Conservation (phyloP, 2,113 vertebrate genomes). For the Hippocampus zosterae region DNA sequence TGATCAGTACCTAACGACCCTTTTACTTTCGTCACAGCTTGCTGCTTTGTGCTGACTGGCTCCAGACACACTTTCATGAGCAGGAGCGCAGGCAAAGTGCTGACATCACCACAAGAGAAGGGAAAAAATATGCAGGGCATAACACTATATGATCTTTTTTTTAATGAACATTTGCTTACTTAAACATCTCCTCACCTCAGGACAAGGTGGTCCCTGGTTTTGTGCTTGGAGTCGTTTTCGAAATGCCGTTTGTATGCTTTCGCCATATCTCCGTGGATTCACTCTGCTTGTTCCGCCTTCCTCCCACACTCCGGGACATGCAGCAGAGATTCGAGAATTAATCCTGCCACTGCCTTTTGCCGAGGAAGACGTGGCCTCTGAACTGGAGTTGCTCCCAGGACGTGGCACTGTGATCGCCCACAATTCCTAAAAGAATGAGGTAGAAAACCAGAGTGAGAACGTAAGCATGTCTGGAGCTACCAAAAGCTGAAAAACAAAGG, state of each 20-base stretch:
- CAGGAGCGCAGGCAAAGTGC: slow-evolving; percentile 54
- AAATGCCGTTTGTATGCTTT: slow-evolving; percentile 55
- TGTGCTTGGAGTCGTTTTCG: slow-evolving; percentile 49
- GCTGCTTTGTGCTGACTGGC: slow-evolving; percentile 61
- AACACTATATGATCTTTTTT: background rate
- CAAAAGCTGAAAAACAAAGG: background rate
- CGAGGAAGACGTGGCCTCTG: slow-evolving; percentile 30
- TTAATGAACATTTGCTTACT: slow-evolving; percentile 7
- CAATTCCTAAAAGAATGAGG: slow-evolving; percentile 48
- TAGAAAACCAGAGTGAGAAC: background rate
- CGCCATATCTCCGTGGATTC: slow-evolving; percentile 56
- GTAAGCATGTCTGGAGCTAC: background rate
- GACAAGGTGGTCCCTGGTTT: slow-evolving; percentile 45
- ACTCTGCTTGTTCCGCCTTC: slow-evolving; percentile 39
- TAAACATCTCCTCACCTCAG: slow-evolving; percentile 43
- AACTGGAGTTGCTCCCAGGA: slow-evolving; percentile 56
- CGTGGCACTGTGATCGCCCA: slow-evolving; percentile 60
- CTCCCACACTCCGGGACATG: slow-evolving; percentile 52
- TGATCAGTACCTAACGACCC: slow-evolving; percentile 58
- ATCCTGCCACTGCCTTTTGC: slow-evolving; percentile 48
- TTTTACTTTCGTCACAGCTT: slow-evolving; percentile 51
- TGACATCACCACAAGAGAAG: slow-evolving; percentile 44
- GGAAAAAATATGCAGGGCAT: slow-evolving; percentile 28
- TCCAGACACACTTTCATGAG: slow-evolving; percentile 50
- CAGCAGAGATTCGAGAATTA: slow-evolving; percentile 37